A percentile compares a stretch with the other conserved stretches of the same genome.
phyloP scores from a whole-genome alignment of 2,888 invertebrate genomes.

The Tiphia femorata region DNA sequence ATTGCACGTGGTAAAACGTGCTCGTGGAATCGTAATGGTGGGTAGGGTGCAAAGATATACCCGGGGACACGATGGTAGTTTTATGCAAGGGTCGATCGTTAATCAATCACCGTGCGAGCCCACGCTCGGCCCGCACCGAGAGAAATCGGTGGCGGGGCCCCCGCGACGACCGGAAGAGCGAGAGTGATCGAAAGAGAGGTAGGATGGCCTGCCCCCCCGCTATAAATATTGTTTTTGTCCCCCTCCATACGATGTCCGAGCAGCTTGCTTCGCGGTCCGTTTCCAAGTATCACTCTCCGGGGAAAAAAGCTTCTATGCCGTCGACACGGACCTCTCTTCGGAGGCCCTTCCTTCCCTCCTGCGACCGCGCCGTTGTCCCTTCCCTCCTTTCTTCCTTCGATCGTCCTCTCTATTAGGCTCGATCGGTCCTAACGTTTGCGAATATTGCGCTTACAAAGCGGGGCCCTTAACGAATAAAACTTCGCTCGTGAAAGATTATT shows the following conservation, averaged over 20 bases:
- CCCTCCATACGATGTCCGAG: constrained; percentile 33
- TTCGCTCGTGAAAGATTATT: too few relatives aligned
- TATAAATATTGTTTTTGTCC: constrained; percentile 62
- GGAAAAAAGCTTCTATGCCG: constrained; percentile 39
- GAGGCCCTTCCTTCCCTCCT: neutral
- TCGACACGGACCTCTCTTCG: constrained; percentile 12
- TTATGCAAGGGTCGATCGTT: constrained; percentile 62
- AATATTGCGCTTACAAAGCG: too few relatives aligned
- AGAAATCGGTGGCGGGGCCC: constrained; percentile 23
- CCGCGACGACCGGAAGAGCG: constrained; percentile 34
- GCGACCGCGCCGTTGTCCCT: constrained; percentile 21
- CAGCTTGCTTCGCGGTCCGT: constrained; percentile 33
- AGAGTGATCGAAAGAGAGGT: constrained; percentile 39
- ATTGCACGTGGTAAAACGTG: constrained; percentile 32
- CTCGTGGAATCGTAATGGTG: constrained; percentile 7
- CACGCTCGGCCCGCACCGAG: constrained; percentile 24
- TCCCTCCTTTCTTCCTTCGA: constrained; percentile 5
- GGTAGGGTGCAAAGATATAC: constrained; percentile 25
- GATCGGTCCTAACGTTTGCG: too few relatives aligned
- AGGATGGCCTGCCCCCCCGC: constrained; percentile 41
- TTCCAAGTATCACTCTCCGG: constrained; percentile 52
- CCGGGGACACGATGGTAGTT: constrained; percentile 42
- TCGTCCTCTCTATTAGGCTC: neutral
- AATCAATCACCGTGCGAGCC: constrained; percentile 56
- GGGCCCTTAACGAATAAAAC: too few relatives aligned